These are phyloP conservation scores for Urocyon cinereoargenteus DNA, from an alignment of 2,797 vertebrate genomes.

Conservation along the genomic window DNA sequence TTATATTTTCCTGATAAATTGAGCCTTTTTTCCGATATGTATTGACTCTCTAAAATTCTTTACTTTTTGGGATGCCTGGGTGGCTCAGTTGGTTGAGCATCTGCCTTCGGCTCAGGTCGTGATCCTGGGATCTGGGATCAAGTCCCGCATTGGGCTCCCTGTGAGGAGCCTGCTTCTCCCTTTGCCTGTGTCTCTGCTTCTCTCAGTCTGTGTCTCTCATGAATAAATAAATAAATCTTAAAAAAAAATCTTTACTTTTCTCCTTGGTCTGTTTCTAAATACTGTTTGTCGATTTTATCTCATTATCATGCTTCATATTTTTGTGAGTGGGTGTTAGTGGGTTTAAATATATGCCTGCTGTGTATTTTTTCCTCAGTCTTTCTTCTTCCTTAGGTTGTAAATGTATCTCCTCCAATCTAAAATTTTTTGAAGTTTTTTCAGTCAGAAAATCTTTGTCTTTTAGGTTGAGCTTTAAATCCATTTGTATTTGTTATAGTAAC, in stretches of 20 bases:
- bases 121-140: no score
- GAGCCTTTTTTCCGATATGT: not conserved
- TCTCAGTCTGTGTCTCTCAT: no score
- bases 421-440: not conserved
- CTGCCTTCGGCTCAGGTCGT: no score
- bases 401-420: not conserved
- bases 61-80: not conserved
- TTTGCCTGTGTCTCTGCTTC: no score
- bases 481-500: not conserved
- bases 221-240: no score
- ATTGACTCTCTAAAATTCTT: not conserved
- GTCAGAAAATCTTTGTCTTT: not conserved
- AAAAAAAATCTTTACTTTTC: not conserved
- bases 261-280: not conserved
- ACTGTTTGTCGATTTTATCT: not conserved
- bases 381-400: conserved; percentile 7
- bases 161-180: no score
- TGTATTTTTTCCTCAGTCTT: not conserved
- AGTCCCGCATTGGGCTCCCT: no score
- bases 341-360: not conserved
- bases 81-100: no score
- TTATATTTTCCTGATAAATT: not conserved
- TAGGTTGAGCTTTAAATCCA: not conserved
- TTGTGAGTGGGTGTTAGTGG: not conserved
- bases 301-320: not conserved